phyloP scores from a whole-genome alignment of 1,140 invertebrate species.

The Trachymyrmex cornetzi region DNA sequence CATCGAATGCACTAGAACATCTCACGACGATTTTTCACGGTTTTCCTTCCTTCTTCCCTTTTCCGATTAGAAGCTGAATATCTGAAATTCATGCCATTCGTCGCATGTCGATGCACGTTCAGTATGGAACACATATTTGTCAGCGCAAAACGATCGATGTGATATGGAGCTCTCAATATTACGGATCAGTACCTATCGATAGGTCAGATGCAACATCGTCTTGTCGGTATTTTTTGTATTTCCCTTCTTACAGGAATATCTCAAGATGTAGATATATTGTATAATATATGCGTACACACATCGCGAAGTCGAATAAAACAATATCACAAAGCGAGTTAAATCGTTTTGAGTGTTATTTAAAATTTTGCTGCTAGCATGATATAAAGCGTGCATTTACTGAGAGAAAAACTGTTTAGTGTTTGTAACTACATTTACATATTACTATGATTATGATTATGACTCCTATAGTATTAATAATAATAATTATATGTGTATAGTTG shows the following conservation, averaged over 20 bases:
- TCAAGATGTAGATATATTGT: constrained; percentile 21
- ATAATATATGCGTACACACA: not conserved
- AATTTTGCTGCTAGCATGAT: constrained; percentile 4
- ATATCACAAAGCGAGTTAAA: constrained; percentile 62
- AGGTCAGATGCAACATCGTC: constrained; percentile 13
- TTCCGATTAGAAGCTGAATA: constrained; percentile 46
- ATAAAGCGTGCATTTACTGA: no score
- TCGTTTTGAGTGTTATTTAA: constrained; percentile 23
- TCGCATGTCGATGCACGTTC: constrained; percentile 30
- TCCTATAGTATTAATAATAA: no score
- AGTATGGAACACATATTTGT: constrained; percentile 44
- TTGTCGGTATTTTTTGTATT: constrained; percentile 51
- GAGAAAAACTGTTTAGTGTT: no score
- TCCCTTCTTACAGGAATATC: constrained; percentile 28
- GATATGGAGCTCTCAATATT: constrained; percentile 46
- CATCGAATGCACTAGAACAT: constrained; percentile 36
- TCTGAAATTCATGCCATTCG: constrained; percentile 49
- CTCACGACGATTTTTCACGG: constrained; percentile 26
- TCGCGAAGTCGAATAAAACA: constrained; percentile 58
- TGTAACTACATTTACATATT: no score
- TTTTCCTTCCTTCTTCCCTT: constrained; percentile 6
- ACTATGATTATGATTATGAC: no score
- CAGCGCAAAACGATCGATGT: constrained; percentile 36
- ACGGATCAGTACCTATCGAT: constrained; percentile 51
- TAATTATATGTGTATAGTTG: no score